Conservation (phyloP, 2,797 vertebrate genomes). For the Tympanoctomys barrerae region DNA sequence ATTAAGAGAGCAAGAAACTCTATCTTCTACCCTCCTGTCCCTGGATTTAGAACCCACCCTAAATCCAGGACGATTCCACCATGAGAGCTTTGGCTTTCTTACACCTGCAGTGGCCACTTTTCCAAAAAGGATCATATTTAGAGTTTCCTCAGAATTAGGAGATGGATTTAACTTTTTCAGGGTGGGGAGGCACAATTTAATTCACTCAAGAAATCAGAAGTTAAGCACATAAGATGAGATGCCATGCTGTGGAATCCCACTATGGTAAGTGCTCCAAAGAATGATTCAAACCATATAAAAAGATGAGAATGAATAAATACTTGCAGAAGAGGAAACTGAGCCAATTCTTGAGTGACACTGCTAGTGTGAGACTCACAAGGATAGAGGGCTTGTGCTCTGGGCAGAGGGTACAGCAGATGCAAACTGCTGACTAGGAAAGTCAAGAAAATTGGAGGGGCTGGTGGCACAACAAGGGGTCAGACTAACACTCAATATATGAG, state of each 20-base stretch:
- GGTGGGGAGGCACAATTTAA: neutral
- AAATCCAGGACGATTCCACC: neutral
- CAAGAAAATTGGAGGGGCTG: neutral
- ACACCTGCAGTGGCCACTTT: neutral
- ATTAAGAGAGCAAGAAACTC: neutral
- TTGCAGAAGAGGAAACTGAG: neutral
- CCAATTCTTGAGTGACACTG: neutral
- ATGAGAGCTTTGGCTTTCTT: neutral
- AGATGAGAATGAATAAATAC: neutral
- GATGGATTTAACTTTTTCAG: neutral
- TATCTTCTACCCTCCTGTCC: neutral
- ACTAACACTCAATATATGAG: too few relatives aligned
- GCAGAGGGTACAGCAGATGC: neutral
- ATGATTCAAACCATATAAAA: neutral
- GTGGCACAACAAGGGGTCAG: neutral
- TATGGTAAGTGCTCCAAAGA: neutral
- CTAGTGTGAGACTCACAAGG: neutral
- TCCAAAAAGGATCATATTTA: neutral
- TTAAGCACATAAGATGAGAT: neutral
- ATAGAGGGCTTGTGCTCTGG: fast-evolving
- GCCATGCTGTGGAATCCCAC: neutral
- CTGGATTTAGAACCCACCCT: neutral
- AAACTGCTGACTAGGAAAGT: neutral
- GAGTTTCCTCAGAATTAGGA: neutral
- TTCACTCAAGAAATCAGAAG: neutral